These are phyloP conservation scores for Xiphophorus couchianus DNA, from an alignment of 2,113 vertebrate species.

Conservation along the genomic window DNA sequence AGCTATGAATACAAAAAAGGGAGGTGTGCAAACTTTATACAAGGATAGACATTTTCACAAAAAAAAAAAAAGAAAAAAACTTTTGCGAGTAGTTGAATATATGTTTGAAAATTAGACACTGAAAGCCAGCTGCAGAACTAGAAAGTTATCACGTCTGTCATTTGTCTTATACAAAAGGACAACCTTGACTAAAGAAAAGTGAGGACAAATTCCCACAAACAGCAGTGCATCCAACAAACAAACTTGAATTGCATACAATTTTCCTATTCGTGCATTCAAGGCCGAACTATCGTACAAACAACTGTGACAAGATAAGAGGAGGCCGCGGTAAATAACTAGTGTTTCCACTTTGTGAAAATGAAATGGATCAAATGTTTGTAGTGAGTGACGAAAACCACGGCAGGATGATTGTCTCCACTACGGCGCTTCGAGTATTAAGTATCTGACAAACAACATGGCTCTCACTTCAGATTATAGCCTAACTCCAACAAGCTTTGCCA, in stretches of 20 bases:
- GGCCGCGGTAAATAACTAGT: slow-evolving; percentile 48
- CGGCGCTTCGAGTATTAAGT: slow-evolving; percentile 11
- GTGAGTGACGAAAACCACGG: neutral
- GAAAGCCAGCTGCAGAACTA: neutral
- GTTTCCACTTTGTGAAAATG: slow-evolving; percentile 44
- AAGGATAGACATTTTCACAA: slow-evolving; percentile 15
- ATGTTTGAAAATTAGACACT: slow-evolving; percentile 36
- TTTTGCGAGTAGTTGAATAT: neutral
- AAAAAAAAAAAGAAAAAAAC: slow-evolving; percentile 6
- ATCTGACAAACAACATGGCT: slow-evolving; percentile 14
- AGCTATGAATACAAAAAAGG: slow-evolving; percentile 70
- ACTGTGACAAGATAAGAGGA: slow-evolving; percentile 64
- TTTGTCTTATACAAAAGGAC: neutral
- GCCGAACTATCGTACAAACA: slow-evolving; percentile 52
- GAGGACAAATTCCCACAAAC: slow-evolving; percentile 42
- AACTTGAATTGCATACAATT: slow-evolving; percentile 50
- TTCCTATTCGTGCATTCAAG: slow-evolving; percentile 56
- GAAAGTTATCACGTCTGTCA: neutral
- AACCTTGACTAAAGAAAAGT: slow-evolving; percentile 52
- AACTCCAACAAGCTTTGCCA: slow-evolving; percentile 4
- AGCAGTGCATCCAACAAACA: slow-evolving; percentile 39
- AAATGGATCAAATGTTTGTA: slow-evolving; percentile 52
- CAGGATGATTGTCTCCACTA: slow-evolving; percentile 5
- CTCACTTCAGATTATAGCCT: slow-evolving; percentile 10
- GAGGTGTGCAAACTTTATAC: slow-evolving; percentile 24